Base-by-base conservation (phyloP, 1,140 invertebrate genomes). In the Trachymyrmex cornetzi region DNA sequence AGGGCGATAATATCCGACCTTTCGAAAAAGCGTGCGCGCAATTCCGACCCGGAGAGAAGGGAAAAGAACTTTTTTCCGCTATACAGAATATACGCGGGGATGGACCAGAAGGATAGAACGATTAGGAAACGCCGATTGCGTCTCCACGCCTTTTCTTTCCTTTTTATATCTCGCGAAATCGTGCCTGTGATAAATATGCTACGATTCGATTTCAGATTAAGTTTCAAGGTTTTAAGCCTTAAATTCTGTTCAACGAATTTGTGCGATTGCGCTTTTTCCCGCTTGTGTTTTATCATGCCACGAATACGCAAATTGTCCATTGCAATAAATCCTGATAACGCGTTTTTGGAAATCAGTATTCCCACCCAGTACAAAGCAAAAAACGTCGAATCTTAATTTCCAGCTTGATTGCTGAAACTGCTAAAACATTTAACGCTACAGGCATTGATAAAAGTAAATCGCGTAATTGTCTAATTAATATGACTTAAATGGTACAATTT, bases 1-100 rank as follows among this genome's bases (percentile, higher is more conserved):
- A 57, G 75, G 5, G 38, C 64, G 63, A 86, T 86, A 80, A 86
- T 80, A 80, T 86, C 53, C 59, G 50, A 59, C 50, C 75, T 67
- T 67, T 86, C 75, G 75, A 66, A 86, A 81, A 69, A 67, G 30
- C 22, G 63, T 34, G 61, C 75, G 50, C 63, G 38, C 63, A 67
- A 59, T 77, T 80, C 22, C 63, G 38, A 57, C 12, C 14, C n/a
- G 38, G n/a, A 27, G 50, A 85, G 22, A 22, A 34, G 38, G 50
- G 14, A 80, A 44, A 61, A 12, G 75, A 86, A 77, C 6, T 75
- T 77, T 34, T 50, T 77, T 59, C n/a, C 72, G 22, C 14, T n/a
- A 59, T 44, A 34, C 30, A 48, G 53, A 72, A 48, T n/a, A n/a
- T n/a, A 72, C 55, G 38, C 67, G 22, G 14, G 12, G 30, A 59